Percentiles rank a stretch among this genome's conserved stretches.
phyloP scores from a whole-genome alignment of 2,888 invertebrate genomes.

The Brenthis daphne region DNA sequence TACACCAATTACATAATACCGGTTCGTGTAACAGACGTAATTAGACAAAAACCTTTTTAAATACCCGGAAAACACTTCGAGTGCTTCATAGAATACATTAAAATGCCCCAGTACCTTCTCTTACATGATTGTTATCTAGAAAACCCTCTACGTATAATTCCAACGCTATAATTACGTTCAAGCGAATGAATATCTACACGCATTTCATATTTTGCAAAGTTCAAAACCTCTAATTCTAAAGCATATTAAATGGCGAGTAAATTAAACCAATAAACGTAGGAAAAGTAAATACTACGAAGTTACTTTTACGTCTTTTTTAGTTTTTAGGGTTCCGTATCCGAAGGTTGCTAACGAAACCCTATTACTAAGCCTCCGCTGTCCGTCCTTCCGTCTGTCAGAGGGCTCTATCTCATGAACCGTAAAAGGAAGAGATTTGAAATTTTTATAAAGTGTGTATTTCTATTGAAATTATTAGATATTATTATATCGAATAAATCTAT shows the following conservation, averaged over 20 bases:
- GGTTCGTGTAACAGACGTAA: slow-evolving; percentile 16
- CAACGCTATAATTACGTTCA: slow-evolving; percentile 14
- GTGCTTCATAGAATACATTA: slow-evolving; percentile 22
- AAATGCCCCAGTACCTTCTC: slow-evolving; percentile 18
- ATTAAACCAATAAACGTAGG: no score
- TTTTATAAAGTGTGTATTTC: no score
- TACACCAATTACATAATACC: not conserved
- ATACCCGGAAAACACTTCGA: slow-evolving; percentile 16
- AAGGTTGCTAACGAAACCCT: no score
- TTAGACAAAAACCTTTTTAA: slow-evolving; percentile 20
- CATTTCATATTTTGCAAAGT: slow-evolving; percentile 17
- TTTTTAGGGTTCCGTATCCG: no score
- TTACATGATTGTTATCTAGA: slow-evolving; percentile 14
- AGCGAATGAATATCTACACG: not conserved
- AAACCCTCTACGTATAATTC: slow-evolving; percentile 15
- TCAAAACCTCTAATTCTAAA: slow-evolving; percentile 2
- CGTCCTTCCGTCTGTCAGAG: no score
- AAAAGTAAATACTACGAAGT: no score
- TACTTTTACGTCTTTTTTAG: no score
- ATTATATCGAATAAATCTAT: no score
- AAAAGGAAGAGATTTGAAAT: no score
- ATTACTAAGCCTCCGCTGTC: no score
- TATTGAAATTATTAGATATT: no score
- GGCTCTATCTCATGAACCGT: no score
- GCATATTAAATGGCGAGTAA: not conserved